Conservation (phyloP, 2,113 vertebrate genomes). For the Ailuropoda melanoleuca region DNA sequence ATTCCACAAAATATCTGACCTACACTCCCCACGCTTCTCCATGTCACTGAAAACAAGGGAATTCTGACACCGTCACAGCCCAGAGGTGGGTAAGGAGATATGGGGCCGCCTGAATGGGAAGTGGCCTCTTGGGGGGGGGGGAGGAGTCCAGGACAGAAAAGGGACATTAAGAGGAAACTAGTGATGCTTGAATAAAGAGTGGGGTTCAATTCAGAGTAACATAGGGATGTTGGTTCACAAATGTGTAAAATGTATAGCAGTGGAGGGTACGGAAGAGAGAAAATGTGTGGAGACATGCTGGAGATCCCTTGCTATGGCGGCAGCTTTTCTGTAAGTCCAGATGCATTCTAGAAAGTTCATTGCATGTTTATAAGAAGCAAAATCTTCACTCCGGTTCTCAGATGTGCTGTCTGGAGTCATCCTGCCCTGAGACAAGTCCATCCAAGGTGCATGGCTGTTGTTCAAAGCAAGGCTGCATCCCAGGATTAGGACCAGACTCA, state of each 20-base stretch:
- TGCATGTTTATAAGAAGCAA: not conserved
- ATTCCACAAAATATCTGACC: not conserved
- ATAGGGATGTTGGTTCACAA: accelerated
- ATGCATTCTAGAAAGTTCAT: not conserved
- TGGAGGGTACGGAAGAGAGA: accelerated
- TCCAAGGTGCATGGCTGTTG: accelerated
- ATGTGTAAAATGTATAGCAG: accelerated
- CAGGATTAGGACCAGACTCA: slow-evolving; percentile 30
- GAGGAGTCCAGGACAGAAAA: not conserved
- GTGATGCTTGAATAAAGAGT: accelerated
- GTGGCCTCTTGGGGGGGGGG: accelerated
- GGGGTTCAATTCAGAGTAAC: not conserved
- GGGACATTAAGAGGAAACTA: not conserved
- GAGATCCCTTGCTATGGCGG: accelerated
- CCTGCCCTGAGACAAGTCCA: not conserved
- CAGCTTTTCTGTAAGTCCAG: too few relatives aligned
- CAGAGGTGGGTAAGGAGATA: not conserved
- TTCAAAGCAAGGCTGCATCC: not conserved
- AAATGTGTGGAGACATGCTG: accelerated
- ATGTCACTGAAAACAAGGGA: not conserved
- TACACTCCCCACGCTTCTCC: not conserved
- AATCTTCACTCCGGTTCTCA: not conserved
- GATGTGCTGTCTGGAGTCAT: not conserved
- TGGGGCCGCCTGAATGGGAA: accelerated
- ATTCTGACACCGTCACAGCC: not conserved